Conservation (phyloP, 2,113 vertebrate genomes). For the Ia io region DNA sequence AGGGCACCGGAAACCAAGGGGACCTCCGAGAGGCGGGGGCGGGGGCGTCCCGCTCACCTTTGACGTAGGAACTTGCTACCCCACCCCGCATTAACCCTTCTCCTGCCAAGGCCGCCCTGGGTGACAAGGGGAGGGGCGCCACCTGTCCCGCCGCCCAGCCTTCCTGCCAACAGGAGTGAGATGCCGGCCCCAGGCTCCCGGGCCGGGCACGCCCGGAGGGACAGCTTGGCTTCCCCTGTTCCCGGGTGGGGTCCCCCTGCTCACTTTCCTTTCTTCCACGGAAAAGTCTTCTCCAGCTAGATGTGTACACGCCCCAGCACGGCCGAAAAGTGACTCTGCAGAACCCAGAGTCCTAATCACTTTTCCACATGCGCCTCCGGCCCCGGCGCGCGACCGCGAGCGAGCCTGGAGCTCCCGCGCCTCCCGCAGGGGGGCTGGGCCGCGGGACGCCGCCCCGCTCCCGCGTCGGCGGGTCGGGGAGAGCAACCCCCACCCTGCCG, state of each 20-base stretch:
- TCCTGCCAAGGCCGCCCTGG: neutral
- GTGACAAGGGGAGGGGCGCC: neutral
- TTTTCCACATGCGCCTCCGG: slow-evolving; percentile 73
- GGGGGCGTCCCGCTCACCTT: slow-evolving; percentile 57
- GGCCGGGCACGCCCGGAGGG: neutral
- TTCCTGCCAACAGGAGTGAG: fast-evolving
- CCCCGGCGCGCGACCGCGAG: slow-evolving; percentile 52
- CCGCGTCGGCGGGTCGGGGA: neutral
- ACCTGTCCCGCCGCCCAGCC: slow-evolving; percentile 45
- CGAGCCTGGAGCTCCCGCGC: slow-evolving; percentile 13
- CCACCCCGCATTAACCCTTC: slow-evolving; percentile 66
- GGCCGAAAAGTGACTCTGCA: slow-evolving; percentile 73
- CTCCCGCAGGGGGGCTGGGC: slow-evolving; percentile 9
- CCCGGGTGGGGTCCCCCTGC: neutral
- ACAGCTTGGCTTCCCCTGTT: neutral
- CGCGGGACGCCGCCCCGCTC: neutral
- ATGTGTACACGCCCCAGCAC: slow-evolving; percentile 49
- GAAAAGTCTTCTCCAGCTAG: slow-evolving; percentile 50
- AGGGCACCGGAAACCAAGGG: slow-evolving; percentile 60
- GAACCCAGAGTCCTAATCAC: slow-evolving; percentile 63
- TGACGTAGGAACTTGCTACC: slow-evolving; percentile 41
- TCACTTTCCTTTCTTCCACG: slow-evolving; percentile 44
- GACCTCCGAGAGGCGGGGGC: slow-evolving; percentile 51
- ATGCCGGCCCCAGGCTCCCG: neutral
- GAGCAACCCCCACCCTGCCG: neutral